Percentiles rank a stretch among this genome's conserved stretches.
phyloP scores from a whole-genome alignment of 2,888 invertebrate genomes.

The Mesoligia furuncula region DNA sequence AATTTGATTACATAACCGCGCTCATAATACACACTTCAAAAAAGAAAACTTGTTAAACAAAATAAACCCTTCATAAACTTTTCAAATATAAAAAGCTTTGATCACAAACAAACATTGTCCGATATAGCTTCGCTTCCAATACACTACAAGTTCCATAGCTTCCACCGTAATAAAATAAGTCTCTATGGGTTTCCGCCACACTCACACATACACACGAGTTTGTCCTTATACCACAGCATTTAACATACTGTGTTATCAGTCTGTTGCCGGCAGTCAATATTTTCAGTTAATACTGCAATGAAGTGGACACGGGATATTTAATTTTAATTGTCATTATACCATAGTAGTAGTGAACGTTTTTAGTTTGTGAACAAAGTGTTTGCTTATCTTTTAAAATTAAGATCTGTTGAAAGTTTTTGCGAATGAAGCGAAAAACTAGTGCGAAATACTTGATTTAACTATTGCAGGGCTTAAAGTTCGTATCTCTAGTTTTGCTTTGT shows the following conservation, averaged over 20 bases:
- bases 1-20: background rate
- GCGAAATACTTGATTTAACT: background rate
- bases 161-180: slow-evolving; percentile 63
- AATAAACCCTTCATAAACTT: background rate
- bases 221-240: slow-evolving; percentile 71
- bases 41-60: background rate
- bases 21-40: background rate
- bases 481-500: slow-evolving; percentile 22
- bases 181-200: slow-evolving; percentile 75
- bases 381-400: background rate
- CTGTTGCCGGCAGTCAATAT: slow-evolving; percentile 79
- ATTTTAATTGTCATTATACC: slow-evolving; percentile 30
- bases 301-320: slow-evolving; percentile 57
- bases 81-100: slow-evolving; percentile 1
- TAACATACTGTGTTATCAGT: slow-evolving; percentile 81
- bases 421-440: background rate
- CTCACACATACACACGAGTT: slow-evolving; percentile 60
- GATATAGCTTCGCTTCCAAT: slow-evolving; percentile 63
- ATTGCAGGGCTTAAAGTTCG: background rate
- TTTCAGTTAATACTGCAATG: slow-evolving; percentile 70
- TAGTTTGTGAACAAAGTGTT: slow-evolving; percentile 19
- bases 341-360: slow-evolving; percentile 41
- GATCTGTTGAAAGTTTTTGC: background rate
- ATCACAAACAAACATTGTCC: background rate
- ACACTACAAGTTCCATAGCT: slow-evolving; percentile 64